Conservation (phyloP, 2,888 invertebrate genomes). For the Drosophila paramelanica region DNA sequence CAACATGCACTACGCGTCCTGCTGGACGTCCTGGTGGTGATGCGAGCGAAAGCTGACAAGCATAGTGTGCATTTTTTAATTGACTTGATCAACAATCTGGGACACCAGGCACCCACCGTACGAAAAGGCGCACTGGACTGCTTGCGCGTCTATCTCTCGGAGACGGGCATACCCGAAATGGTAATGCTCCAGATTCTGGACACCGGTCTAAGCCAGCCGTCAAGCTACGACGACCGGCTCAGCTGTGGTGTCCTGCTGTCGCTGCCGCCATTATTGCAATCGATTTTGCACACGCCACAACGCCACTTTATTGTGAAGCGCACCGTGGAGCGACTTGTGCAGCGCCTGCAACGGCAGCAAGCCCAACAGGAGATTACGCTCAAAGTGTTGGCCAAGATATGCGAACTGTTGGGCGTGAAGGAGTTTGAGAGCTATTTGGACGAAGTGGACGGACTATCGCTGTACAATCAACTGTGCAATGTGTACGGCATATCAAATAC, state of each 20-base stretch:
- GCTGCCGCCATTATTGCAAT: conserved; percentile 88
- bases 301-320: conserved; percentile 86
- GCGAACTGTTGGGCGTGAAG: conserved; percentile 88
- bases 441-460: conserved; percentile 83
- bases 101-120: conserved; percentile 92
- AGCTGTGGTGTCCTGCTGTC: conserved; percentile 89
- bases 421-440: conserved; percentile 87
- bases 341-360: conserved; percentile 86
- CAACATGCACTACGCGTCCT: conserved; percentile 92
- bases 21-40: conserved; percentile 91
- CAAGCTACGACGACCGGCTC: conserved; percentile 86
- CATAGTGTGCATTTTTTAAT: conserved; percentile 80
- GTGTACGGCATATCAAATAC: conserved; percentile 86
- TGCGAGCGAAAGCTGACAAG: conserved; percentile 89
- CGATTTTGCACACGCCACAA: conserved; percentile 86
- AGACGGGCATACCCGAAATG: conserved; percentile 89
- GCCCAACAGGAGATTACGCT: conserved; percentile 89
- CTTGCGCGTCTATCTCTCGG: conserved; percentile 89
- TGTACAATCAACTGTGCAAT: conserved; percentile 88
- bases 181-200: conserved; percentile 88
- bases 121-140: conserved; percentile 92
- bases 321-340: conserved; percentile 86
- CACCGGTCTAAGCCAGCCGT: conserved; percentile 87
- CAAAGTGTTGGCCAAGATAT: conserved; percentile 89
- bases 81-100: conserved; percentile 89